Base-by-base conservation (phyloP, 2,797 vertebrate genomes). In the Onychomys leucogaster region DNA sequence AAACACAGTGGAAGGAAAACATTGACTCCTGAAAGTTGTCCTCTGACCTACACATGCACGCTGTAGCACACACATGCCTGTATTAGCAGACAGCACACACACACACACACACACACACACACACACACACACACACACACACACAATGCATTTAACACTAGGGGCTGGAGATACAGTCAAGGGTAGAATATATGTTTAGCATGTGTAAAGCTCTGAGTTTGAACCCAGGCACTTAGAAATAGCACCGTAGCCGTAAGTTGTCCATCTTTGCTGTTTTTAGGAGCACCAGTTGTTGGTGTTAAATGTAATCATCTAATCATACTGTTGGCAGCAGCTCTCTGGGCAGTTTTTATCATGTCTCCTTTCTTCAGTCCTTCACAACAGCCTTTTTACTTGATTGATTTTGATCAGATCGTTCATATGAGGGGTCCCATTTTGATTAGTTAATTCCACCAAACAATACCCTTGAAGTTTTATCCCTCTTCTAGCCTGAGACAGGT, bases 301-400 rank as follows among this genome's bases (percentile, higher is more conserved):
- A 89, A 88, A 9, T 88, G 41, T 63, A 87, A 90, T 89, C 91
- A 77, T 34, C 34, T 63, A 87, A 89, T 89, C 91, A 85, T 34
- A 25, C 52, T 76, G 14, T 41, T 81, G 52, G 23, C 8, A 85
- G 67, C 13, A 67, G 83, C 78, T 82, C 57, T 92, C 6, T 6
- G 76, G 17, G 88, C 87, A 4, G 37, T 92, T 93, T 84, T 69
- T 14, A 7, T 12, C 1, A 19, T 87, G 83, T n/a, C 17, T 86
- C 34, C 69, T 69, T 89, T 84, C n/a, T 41, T 73, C 3, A 63
- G 71, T 25, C 69, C n/a, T 92, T 92, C 69, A 11, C 34, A 43
- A 90, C 52, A 32, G 91, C 2, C 12, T 94, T 67, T 93, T 52
- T 80, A 65, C 61, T 71, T 90, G 77, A 19, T 25, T n/a, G 77